Evolutionary conservation across 2,113 vertebrate species (phyloP), one percentile per base, ranked within the genome.

Genomic region (Proteles cristata): DNA sequence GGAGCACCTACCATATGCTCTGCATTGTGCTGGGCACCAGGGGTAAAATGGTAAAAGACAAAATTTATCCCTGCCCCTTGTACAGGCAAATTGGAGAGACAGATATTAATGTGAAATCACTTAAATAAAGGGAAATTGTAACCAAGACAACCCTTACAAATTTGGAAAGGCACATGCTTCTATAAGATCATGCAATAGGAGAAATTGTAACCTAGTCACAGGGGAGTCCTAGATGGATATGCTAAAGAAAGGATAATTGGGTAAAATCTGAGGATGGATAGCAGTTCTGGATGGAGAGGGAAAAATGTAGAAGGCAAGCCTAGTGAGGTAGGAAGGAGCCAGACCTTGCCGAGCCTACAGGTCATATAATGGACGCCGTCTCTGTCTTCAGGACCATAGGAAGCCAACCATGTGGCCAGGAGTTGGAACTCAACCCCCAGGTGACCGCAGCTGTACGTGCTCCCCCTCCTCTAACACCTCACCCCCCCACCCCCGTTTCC

Each of bases 21-120:
- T 65, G 48, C n/a, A 53, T 2, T 68, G 17, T 74, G 45, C 25
- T 85, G 39, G 76, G 77, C 93, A 81, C 26, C 14, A 61, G 76
- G 10, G 28, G 79, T 55, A 65, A 90, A 66, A 82, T 19, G 2
- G 31, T 23, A 87, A 73, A 76, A 76, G 83, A 97, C 61, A 69
- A 79, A 76, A 65, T 61, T 35, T 79, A 69, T 48, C 35, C 14
- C 53, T 35, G 8, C 23, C 23, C 28, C 43, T 82, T 19, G 0
- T 71, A 87, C 8, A 94, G 28, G 10, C 58, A 90, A 82, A 39
- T 31, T 90, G 33, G 55, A 23, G 7, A 90, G 73, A 84, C 26
- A 88, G 45, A 87, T 45, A 48, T 7, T 77, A n/a, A 39, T 80
- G 17, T 77, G 81, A 92, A 69, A 81, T 71, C 50, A 82, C 55